Percentiles rank a stretch among this genome's conserved stretches.
Conservation (phyloP, 1,140 invertebrate genomes). For the Achatina immaculata region DNA sequence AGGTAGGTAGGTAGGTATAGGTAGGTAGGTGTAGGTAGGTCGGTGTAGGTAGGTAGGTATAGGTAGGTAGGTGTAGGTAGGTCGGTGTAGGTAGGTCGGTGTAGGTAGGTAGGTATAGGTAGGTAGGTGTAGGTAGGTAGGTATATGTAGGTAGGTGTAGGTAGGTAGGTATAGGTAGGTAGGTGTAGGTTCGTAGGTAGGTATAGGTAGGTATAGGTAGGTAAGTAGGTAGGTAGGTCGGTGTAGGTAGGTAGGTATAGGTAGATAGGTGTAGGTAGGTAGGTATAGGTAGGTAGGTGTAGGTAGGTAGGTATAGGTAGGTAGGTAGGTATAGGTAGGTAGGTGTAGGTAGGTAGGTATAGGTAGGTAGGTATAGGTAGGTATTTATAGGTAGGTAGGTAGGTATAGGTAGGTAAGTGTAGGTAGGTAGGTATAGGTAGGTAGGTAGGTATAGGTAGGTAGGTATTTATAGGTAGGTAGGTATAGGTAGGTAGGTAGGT, state of each 20-base stretch:
- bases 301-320: background rate
- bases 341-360: constrained; percentile 11
- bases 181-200: too few relatives aligned
- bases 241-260: constrained; percentile 12
- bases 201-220: too few relatives aligned
- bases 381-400: background rate
- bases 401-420: background rate
- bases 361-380: background rate
- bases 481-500: background rate
- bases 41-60: too few relatives aligned
- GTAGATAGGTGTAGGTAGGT: constrained; percentile 14
- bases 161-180: too few relatives aligned
- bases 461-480: background rate
- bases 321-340: background rate
- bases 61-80: too few relatives aligned
- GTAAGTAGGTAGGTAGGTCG: background rate
- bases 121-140: too few relatives aligned
- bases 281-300: background rate
- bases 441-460: background rate
- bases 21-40: too few relatives aligned
- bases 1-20: too few relatives aligned
- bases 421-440: background rate
- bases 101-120: too few relatives aligned
- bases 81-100: too few relatives aligned
- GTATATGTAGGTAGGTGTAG: too few relatives aligned